Evolutionary conservation across 2,888 invertebrate species (phyloP), one percentile per base, ranked within the genome.

Genomic region (Molanna angustata): DNA sequence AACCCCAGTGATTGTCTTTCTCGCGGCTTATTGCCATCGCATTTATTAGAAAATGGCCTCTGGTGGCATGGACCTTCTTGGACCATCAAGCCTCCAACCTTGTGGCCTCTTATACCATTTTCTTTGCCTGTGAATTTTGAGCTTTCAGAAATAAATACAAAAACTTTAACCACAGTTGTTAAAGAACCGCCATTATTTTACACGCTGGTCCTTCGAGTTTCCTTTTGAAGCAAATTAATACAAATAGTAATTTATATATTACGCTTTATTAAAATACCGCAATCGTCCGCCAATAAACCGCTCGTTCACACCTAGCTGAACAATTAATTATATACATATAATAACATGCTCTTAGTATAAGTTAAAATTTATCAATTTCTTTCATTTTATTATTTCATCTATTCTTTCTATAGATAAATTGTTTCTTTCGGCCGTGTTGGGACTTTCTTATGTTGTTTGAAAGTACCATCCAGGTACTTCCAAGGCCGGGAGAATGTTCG

Each of bases 61-160:
- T n/a, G n/a, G n/a, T 35, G 35, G 35, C 9, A 35, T 13, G 35
- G 9, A 35, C 35, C 35, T 4, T 13, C 4, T 11, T 35, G 35
- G 35, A 14, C 14, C 35, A 13, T 14, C 9, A 35, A 4, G 9
- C 13, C 6, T 6, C 35, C 35, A 13, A 13, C 35, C 14, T n/a
- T n/a, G n/a, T 35, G 35, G 35, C 35, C 35, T 35, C 4, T 35
- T 14, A 35, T 13, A 35, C 35, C 35, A n/a, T 35, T 35, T 35
- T 4, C 14, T 13, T 13, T 14, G 4, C 9, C 35, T 35, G 13
- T 14, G 4, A 13, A 11, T 13, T 4, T 14, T 13, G 35, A 35
- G 4, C 4, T 35, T 13, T 14, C 35, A 13, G 35, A 35, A 35
- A 13, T 35, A 13, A 35, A 35, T 35, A 13, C 35, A 35, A 35